Percentiles rank a stretch among this genome's conserved stretches.
Evolutionary conservation across 2,113 vertebrate species (phyloP).

Genomic region (Saccopteryx leptura): DNA sequence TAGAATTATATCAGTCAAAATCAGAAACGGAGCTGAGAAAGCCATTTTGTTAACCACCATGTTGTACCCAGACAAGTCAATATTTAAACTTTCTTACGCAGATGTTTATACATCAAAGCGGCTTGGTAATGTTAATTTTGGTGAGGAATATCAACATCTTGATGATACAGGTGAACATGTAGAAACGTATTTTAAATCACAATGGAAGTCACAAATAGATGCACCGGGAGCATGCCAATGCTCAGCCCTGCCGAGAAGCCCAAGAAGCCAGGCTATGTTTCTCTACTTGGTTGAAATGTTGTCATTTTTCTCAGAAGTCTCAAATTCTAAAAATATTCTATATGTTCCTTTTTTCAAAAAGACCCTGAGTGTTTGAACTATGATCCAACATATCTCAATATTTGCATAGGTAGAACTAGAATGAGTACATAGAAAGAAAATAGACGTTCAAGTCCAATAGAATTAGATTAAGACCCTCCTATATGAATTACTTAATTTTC

Average conservation of each 20-base stretch:
- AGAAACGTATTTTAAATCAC: slow-evolving; percentile 27
- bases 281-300: not conserved
- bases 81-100: slow-evolving; percentile 30
- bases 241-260: not conserved
- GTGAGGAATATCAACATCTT: not conserved
- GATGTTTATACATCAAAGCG: not conserved
- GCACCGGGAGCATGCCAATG: not conserved
- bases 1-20: not conserved
- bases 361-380: not conserved
- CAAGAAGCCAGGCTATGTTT: not conserved
- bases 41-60: not conserved
- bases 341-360: not conserved
- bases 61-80: slow-evolving; percentile 25
- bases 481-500: not conserved
- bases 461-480: not conserved
- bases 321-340: slow-evolving; percentile 9
- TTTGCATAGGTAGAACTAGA: not conserved
- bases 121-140: not conserved
- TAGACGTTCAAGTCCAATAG: not conserved
- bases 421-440: slow-evolving; percentile 12
- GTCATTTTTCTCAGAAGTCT: not conserved
- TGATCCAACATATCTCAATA: not conserved
- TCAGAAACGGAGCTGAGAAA: slow-evolving; percentile 19
- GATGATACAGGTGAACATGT: not conserved
- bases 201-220: not conserved